Evolutionary conservation across 1,140 invertebrate species (phyloP), one percentile per base, ranked within the genome.

Genomic region (Vanessa atalanta): DNA sequence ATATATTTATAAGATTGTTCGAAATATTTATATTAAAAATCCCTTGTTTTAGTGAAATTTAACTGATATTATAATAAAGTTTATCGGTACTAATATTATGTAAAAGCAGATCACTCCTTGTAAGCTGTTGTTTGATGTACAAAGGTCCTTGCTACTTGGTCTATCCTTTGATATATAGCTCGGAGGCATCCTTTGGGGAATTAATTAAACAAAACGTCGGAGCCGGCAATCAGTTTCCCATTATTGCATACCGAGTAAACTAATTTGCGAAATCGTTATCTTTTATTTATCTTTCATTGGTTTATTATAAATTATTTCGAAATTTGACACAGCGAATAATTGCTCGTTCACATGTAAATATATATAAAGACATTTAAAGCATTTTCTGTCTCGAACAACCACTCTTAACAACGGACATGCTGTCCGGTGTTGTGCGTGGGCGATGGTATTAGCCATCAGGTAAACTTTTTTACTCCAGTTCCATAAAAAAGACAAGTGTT

Each of bases 141-240:
- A 75, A 75, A 75, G 73, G 68, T 55, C 48, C 65, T 66, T 75
- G 57, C 47, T 61, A 64, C 50, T 71, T 65, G 60, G 43, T 66
- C 31, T 69, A 65, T 23, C 67, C 73, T 70, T 66, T 75, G 66
- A 68, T 65, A 69, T 60, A 65, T 48, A 51, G 50, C 73, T 12
- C 43, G 43, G 15, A 65, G 67, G 51, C 61, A 70, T 70, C 73
- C 68, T 16, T 66, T 20, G 43, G n/a, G 63, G 67, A 65, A 75
- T 70, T 75, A 70, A 70, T 75, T 65, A 53, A 60, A 70, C 66
- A 69, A 69, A 69, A 74, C 72, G 61, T 65, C 47, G 48, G 57
- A 47, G 68, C 53, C 6, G 8, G 47, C 43, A 63, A 73, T 73
- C 72, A 73, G 67, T 69, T 69, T 55, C 55, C 13, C 26, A 65